Evolutionary conservation across 2,888 invertebrate genomes (phyloP).

Genomic region (Vannuccia rotundouncinata): DNA sequence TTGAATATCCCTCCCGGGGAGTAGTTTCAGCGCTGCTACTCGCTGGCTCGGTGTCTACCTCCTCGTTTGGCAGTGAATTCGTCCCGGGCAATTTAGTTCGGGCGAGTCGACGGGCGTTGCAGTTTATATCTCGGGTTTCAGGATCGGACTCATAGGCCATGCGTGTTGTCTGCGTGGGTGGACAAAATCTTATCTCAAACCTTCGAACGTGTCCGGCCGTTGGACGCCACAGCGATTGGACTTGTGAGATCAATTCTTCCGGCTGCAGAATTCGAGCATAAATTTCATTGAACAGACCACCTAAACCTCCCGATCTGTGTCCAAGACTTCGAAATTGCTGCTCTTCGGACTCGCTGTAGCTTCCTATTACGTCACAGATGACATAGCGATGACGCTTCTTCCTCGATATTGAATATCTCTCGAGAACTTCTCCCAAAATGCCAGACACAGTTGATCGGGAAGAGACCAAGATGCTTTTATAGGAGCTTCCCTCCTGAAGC

Average conservation of each 20-base stretch:
- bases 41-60: neutral
- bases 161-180: neutral
- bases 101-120: slow-evolving; percentile 2
- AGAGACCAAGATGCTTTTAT: slow-evolving; percentile 51
- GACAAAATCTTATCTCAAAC: slow-evolving; percentile 45
- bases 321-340: slow-evolving; percentile 24
- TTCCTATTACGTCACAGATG: slow-evolving; percentile 50
- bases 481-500: slow-evolving; percentile 47
- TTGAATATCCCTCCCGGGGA: slow-evolving; percentile 7
- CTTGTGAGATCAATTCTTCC: slow-evolving; percentile 47
- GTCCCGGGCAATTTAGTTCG: neutral
- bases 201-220: slow-evolving; percentile 47
- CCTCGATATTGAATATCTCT: slow-evolving; percentile 46
- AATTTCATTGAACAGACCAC: slow-evolving; percentile 39
- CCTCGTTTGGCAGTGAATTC: neutral
- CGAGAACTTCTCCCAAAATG: slow-evolving; percentile 49
- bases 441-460: slow-evolving; percentile 48
- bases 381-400: slow-evolving; percentile 45
- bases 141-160: neutral
- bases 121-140: neutral
- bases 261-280: slow-evolving; percentile 46
- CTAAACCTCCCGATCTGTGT: neutral
- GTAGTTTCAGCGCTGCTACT: slow-evolving; percentile 2
- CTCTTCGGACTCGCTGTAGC: neutral
- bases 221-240: slow-evolving; percentile 52